These are phyloP conservation scores for Stegodyphus mimosarum DNA, from an alignment of 1,140 invertebrate species.

Conservation along the genomic window DNA sequence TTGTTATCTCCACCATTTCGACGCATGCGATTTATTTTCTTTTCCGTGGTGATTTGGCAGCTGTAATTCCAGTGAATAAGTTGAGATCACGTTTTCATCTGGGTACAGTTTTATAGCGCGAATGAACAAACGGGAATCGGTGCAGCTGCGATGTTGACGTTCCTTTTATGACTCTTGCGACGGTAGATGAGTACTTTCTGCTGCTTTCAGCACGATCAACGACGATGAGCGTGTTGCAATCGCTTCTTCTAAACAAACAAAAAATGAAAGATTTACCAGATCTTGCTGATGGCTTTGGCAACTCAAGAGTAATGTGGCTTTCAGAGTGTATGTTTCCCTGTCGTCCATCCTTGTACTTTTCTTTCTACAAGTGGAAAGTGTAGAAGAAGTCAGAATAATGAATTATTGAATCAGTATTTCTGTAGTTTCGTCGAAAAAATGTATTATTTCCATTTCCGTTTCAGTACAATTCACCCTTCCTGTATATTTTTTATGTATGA, in stretches of 20 bases:
- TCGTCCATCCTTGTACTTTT: no score
- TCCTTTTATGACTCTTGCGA: constrained; percentile 23
- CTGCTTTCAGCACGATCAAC: not conserved
- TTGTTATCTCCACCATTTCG: constrained; percentile 4
- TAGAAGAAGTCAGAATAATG: no score
- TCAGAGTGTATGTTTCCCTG: not conserved
- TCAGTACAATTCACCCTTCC: no score
- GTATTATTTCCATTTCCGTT: no score
- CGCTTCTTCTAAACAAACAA: not conserved
- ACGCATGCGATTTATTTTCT: constrained; percentile 27
- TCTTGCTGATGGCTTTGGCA: not conserved
- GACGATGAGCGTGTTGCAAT: not conserved
- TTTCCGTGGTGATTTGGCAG: constrained; percentile 22
- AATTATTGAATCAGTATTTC: no score
- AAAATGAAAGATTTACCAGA: not conserved
- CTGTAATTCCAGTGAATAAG: constrained; percentile 21
- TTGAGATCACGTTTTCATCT: constrained; percentile 22
- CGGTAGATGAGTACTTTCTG: not conserved
- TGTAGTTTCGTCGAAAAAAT: no score
- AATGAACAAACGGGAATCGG: constrained; percentile 15
- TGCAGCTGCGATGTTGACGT: constrained; percentile 28
- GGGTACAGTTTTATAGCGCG: constrained; percentile 22
- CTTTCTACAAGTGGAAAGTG: no score
- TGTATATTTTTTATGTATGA: no score
- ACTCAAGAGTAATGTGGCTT: not conserved